Percentiles rank a stretch among this genome's conserved stretches.
These are phyloP conservation scores for Microcebus murinus DNA, from an alignment of 2,113 vertebrate genomes.

Conservation along the genomic window DNA sequence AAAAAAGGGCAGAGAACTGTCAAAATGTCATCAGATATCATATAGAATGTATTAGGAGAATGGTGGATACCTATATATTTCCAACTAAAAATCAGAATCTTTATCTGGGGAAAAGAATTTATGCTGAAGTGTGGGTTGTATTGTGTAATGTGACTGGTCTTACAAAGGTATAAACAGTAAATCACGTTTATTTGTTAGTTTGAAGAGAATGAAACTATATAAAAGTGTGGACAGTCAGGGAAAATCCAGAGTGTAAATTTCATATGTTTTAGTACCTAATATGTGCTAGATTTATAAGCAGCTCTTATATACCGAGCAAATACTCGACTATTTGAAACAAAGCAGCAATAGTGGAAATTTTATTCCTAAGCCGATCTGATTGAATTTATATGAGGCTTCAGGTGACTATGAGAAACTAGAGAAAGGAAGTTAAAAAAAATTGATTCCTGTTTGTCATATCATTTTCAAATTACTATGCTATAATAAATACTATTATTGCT, in stretches of 20 bases:
- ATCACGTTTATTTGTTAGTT: background rate
- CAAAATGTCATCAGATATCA: background rate
- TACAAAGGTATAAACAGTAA: background rate
- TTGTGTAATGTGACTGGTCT: background rate
- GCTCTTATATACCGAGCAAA: background rate
- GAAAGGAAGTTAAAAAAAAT: background rate
- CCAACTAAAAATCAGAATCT: background rate
- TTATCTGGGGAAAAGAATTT: background rate
- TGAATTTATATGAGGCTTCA: background rate
- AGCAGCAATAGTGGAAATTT: background rate
- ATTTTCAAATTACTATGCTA: background rate
- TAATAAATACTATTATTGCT: background rate
- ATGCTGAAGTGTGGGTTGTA: background rate
- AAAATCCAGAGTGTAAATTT: background rate
- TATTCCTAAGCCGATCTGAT: background rate
- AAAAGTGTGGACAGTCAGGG: background rate
- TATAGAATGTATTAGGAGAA: background rate
- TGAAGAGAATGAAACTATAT: background rate
- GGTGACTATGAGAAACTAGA: background rate
- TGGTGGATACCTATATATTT: background rate
- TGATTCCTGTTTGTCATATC: background rate
- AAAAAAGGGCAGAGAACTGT: background rate
- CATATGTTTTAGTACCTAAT: background rate
- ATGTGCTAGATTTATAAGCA: background rate
- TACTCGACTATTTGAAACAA: background rate